Base-by-base conservation (phyloP, 1,140 invertebrate genomes). In the Phymastichus coffea region DNA sequence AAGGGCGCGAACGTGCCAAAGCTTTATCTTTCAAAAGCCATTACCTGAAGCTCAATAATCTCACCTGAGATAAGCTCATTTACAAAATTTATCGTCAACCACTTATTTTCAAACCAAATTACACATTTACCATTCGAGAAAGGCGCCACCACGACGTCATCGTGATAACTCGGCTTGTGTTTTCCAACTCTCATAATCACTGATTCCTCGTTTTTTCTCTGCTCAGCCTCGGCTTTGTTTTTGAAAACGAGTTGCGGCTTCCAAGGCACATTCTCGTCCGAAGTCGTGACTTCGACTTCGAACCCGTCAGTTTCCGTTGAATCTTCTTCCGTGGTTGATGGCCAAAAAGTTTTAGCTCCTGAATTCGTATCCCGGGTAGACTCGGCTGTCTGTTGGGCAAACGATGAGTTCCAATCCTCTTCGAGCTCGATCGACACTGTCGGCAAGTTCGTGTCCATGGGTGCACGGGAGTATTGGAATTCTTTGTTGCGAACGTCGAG, bases 161-260 rank as follows among this genome's bases (percentile, higher is more conserved):
- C 65, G 10, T 71, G 51, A 48, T 72, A 57, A 14, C 68, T 65
- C 4, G 9, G 15, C 15, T 56, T n/a, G 51, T 59, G 6, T 1
- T 59, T 56, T 26, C 62, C 63, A 15, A 79, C 70, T 56, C 63
- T 72, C 77, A 79, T 79, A 28, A 78, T 68, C 8, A 64, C 69
- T 0, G 75, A 74, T 2, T 69, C 62, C 44, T 72, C 63, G 1
- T 70, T 55, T 2, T 46, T 52, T 14, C 17, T 6, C 9, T 57
- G 51, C 25, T 63, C 41, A 4, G 54, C 30, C 1, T 53, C 44
- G n/a, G n/a, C n/a, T 43, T 66, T 63, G 57, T 76, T 76, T 17
- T 71, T 63, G n/a, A 72, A 70, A 9, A 70, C 66, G 6, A 75
- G 19, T 6, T 62, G 58, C 0, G 76, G 72, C 25, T 75, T 76